A percentile compares a stretch with the other conserved stretches of the same genome.
phyloP scores from a whole-genome alignment of 2,888 invertebrate species.

The Odontomyia ornata region DNA sequence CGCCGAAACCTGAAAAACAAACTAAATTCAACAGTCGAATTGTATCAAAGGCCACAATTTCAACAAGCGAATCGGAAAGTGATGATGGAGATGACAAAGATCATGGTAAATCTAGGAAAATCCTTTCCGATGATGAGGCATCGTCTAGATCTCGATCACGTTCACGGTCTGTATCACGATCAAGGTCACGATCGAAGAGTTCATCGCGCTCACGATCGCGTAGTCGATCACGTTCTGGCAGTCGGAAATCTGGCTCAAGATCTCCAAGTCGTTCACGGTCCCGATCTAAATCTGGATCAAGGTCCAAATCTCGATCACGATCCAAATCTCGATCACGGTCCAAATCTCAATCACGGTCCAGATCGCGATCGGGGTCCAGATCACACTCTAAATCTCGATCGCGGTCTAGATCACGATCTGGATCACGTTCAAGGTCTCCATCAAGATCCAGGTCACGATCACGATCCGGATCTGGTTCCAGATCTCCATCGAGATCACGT shows the following conservation, averaged over 20 bases:
- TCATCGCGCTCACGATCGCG: conserved; percentile 62
- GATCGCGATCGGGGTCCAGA: conserved; percentile 54
- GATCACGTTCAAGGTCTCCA: conserved; percentile 48
- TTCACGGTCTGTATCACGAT: conserved; percentile 62
- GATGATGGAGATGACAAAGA: conserved; percentile 67
- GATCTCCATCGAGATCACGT: conserved; percentile 57
- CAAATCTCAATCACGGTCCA: conserved; percentile 54
- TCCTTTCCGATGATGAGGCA: conserved; percentile 71
- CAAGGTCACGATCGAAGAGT: conserved; percentile 54
- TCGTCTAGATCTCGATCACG: conserved; percentile 61
- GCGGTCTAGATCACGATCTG: conserved; percentile 52
- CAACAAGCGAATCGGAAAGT: conserved; percentile 85
- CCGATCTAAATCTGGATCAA: conserved; percentile 45
- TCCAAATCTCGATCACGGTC: conserved; percentile 58
- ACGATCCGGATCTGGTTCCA: conserved; percentile 54
- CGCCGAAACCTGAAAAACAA: conserved; percentile 67
- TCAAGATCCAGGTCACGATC: conserved; percentile 52
- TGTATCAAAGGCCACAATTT: conserved; percentile 94
- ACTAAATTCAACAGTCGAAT: conserved; percentile 87
- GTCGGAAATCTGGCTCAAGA: conserved; percentile 46
- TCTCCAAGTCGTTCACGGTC: conserved; percentile 56
- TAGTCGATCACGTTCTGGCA: background rate
- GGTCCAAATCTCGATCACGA: conserved; percentile 50
- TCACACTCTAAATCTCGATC: conserved; percentile 26
- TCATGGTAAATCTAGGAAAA: conserved; percentile 66